These are phyloP conservation scores for Syngnathus typhle DNA, from an alignment of 2,113 vertebrate genomes.

Conservation along the genomic window DNA sequence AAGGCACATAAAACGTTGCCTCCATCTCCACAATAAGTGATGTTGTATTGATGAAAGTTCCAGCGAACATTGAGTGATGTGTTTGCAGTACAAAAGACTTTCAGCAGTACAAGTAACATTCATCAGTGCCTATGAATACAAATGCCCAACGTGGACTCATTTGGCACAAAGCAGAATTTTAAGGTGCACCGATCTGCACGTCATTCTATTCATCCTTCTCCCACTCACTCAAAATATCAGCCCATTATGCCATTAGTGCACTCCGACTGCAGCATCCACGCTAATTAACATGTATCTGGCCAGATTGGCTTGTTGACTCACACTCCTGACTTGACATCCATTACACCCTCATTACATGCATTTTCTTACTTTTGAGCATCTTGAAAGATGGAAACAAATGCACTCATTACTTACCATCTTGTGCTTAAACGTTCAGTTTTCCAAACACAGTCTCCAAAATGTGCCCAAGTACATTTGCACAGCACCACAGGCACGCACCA, in stretches of 20 bases:
- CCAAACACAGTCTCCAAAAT: not conserved
- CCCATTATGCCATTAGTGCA: conserved; percentile 30
- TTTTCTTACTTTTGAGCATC: not conserved
- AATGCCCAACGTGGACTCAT: conserved; percentile 24
- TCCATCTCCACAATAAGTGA: not conserved
- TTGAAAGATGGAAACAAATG: not conserved
- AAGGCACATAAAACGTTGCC: not conserved
- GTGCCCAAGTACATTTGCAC: not conserved
- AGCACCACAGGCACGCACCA: not conserved
- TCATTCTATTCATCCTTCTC: conserved; percentile 33
- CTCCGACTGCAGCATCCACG: conserved; percentile 11
- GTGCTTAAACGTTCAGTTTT: not conserved
- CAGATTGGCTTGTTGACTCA: conserved; percentile 18
- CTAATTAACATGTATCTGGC: conserved; percentile 29
- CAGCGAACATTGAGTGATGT: not conserved
- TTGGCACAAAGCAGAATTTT: conserved; percentile 24
- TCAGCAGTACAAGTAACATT: conserved; percentile 11
- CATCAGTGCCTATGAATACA: conserved; percentile 10
- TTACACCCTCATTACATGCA: not conserved
- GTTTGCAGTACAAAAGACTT: conserved; percentile 12
- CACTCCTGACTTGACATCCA: not conserved
- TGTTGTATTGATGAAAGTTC: not conserved
- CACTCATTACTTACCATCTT: not conserved
- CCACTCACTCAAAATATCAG: conserved; percentile 21
- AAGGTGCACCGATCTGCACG: conserved; percentile 29